Evolutionary conservation across 2,113 vertebrate species (phyloP).

Genomic region (Acinonyx jubatus): DNA sequence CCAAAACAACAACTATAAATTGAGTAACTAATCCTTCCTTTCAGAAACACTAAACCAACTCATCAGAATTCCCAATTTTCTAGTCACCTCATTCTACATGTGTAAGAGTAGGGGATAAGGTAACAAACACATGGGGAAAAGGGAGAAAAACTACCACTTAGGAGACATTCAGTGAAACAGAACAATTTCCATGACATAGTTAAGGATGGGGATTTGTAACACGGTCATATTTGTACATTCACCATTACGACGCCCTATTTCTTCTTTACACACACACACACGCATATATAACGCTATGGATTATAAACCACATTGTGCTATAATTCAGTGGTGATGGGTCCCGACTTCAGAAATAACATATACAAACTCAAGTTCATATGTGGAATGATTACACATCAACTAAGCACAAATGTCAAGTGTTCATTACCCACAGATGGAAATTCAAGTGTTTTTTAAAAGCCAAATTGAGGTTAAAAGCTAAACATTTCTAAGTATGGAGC

Average conservation of each 20-base stretch:
- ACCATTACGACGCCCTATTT: neutral
- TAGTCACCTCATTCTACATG: neutral
- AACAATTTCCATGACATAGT: neutral
- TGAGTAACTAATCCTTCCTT: neutral
- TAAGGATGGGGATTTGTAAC: neutral
- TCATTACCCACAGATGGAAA: neutral
- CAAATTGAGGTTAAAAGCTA: neutral
- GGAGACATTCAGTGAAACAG: neutral
- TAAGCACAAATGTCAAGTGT: slow-evolving; percentile 19
- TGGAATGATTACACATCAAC: neutral
- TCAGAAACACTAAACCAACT: neutral
- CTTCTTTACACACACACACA: neutral
- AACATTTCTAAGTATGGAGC: neutral
- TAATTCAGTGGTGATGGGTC: neutral
- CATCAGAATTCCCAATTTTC: neutral
- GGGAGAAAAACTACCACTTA: neutral
- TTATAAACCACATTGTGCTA: neutral
- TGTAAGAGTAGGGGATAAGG: neutral
- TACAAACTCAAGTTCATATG: neutral
- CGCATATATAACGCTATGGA: neutral
- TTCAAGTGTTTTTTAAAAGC: neutral
- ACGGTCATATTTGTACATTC: neutral
- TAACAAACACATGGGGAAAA: neutral
- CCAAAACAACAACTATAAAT: neutral
- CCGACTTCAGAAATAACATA: neutral